Percentiles rank a stretch among this genome's conserved stretches.
phyloP scores from a whole-genome alignment of 2,113 vertebrate genomes.

The Myotis lucifugus region DNA sequence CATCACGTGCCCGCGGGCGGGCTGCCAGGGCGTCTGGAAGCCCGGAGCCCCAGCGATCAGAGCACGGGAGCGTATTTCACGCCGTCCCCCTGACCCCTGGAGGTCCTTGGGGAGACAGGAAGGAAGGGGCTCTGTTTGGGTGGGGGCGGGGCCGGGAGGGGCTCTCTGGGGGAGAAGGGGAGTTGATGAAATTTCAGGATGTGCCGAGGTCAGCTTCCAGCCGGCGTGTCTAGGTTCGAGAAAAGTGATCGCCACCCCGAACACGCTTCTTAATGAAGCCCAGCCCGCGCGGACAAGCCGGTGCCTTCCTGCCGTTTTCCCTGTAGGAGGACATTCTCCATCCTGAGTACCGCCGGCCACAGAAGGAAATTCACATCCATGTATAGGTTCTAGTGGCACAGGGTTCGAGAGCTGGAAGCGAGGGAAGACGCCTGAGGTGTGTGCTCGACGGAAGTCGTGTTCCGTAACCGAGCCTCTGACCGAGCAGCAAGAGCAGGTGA shows the following conservation, averaged over 20 bases:
- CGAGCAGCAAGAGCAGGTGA: background rate
- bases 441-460: background rate
- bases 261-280: conserved; percentile 59
- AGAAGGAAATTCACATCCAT: background rate
- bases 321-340: conserved; percentile 19
- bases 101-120: background rate
- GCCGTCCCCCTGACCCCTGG: conserved; percentile 43
- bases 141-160: background rate
- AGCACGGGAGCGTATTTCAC: background rate
- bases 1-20: background rate
- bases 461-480: background rate
- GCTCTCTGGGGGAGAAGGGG: background rate
- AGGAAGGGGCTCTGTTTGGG: conserved; percentile 1
- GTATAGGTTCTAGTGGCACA: background rate
- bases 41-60: background rate
- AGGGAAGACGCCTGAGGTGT: accelerated
- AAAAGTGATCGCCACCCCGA: conserved; percentile 51
- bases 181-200: conserved; percentile 59
- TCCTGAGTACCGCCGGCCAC: conserved; percentile 14
- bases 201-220: conserved; percentile 58
- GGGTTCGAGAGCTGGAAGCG: background rate
- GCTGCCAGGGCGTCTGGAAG: background rate
- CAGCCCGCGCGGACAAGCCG: conserved; percentile 29
- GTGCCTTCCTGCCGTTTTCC: conserved; percentile 61
- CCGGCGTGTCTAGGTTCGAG: conserved; percentile 45